Percentiles rank a stretch among this genome's conserved stretches.
Conservation (phyloP, 2,888 invertebrate genomes). For the Hecatera dysodea region DNA sequence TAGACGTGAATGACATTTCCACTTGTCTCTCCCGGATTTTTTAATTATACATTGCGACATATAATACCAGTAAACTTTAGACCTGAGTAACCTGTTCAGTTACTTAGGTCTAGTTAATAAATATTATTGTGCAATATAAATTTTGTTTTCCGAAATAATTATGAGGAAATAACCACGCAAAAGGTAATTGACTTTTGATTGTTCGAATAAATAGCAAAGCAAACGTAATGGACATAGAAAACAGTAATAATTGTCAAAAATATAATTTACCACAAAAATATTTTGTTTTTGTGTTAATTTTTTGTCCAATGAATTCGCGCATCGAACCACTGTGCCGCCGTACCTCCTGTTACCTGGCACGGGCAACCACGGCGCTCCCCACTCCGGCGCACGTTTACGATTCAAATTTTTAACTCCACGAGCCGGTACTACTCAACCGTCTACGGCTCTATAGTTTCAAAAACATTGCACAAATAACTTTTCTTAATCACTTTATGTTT, state of each 20-base stretch:
- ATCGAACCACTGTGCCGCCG: constrained; percentile 77
- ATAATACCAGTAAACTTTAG: not conserved
- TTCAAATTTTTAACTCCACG: constrained; percentile 75
- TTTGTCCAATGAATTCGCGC: constrained; percentile 61
- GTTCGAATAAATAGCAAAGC: not conserved
- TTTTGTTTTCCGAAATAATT: not conserved
- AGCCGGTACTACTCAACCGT: constrained; percentile 53
- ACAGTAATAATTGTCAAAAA: not conserved
- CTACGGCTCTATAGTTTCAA: constrained; percentile 22
- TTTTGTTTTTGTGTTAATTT: constrained; percentile 19
- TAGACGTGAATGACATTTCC: not conserved
- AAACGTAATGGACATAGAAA: not conserved
- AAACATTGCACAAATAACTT: constrained; percentile 55
- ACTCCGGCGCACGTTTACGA: constrained; percentile 69
- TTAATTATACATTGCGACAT: not conserved
- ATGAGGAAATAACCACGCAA: not conserved
- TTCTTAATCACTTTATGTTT: constrained; percentile 36
- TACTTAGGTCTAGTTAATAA: no score
- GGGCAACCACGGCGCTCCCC: constrained; percentile 76
- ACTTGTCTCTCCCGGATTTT: not conserved
- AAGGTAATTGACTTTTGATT: not conserved
- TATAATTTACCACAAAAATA: not conserved
- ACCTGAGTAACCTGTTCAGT: not conserved
- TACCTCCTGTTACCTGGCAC: constrained; percentile 91
- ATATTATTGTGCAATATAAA: no score